Conservation (phyloP, 2,888 invertebrate species). For the Spodoptera picta region DNA sequence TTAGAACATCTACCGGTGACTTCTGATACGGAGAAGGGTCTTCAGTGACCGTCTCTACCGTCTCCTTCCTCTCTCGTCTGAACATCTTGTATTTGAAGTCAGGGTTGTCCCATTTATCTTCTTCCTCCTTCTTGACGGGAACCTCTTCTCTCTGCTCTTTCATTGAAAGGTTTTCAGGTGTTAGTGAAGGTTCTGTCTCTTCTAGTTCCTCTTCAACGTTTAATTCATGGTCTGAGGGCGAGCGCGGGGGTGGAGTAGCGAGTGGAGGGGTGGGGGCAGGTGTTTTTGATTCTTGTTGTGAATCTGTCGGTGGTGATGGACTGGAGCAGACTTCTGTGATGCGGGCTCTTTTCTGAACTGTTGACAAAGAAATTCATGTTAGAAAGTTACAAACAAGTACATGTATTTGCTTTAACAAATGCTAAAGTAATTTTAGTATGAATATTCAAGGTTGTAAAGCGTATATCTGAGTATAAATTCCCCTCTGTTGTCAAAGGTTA, state of each 20-base stretch:
- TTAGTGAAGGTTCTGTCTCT: conserved; percentile 88
- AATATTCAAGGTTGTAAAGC: too few relatives aligned
- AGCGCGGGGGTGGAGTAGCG: conserved; percentile 79
- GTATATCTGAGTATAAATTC: too few relatives aligned
- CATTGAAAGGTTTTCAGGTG: conserved; percentile 94
- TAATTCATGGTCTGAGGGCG: conserved; percentile 85
- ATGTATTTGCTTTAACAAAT: too few relatives aligned
- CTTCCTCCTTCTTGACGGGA: conserved; percentile 85
- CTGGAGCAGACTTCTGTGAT: conserved; percentile 84
- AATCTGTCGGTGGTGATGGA: conserved; percentile 77
- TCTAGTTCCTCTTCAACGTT: conserved; percentile 89
- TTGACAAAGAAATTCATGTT: conserved; percentile 66
- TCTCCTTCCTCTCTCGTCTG: conserved; percentile 70
- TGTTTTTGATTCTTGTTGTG: conserved; percentile 72
- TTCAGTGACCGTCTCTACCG: conserved; percentile 63
- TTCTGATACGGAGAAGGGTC: conserved; percentile 85
- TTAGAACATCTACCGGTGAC: conserved; percentile 95
- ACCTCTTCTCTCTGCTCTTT: conserved; percentile 90
- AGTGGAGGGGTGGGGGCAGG: conserved; percentile 76
- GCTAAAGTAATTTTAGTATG: too few relatives aligned
- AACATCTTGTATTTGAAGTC: conserved; percentile 83
- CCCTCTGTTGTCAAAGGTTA: too few relatives aligned
- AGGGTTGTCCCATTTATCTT: conserved; percentile 81
- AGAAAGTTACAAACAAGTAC: conserved; percentile 1
- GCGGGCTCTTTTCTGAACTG: conserved; percentile 86